Evolutionary conservation across 2,113 vertebrate genomes (phyloP).

Genomic region (Antennarius striatus): DNA sequence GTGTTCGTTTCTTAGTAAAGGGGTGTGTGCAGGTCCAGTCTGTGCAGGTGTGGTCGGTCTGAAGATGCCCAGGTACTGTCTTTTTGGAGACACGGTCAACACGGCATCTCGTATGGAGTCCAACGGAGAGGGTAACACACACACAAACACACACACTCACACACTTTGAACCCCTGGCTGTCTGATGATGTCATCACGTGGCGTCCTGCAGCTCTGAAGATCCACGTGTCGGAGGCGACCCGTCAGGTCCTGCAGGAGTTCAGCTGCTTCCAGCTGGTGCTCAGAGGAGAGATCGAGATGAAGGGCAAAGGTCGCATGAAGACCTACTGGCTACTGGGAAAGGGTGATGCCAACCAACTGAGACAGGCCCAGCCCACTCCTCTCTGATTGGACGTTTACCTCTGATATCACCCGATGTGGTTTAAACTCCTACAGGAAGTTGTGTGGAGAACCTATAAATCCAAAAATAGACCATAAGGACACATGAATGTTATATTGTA

Average conservation of each 20-base stretch:
- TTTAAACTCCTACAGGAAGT: not conserved
- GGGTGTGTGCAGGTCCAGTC: conserved; percentile 82
- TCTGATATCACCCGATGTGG: conserved; percentile 15
- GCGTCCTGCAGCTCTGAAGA: conserved; percentile 83
- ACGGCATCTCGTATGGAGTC: conserved; percentile 97
- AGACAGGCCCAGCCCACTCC: not conserved
- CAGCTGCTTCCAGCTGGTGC: conserved; percentile 84
- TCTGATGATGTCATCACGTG: not conserved
- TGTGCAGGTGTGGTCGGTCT: conserved; percentile 93
- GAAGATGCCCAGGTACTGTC: conserved; percentile 96
- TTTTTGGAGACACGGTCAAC: conserved; percentile 96
- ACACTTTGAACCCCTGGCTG: too few relatives aligned
- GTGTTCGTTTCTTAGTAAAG: conserved; percentile 68
- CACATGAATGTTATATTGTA: conserved; percentile 25
- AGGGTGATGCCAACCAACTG: conserved; percentile 40
- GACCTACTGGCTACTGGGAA: conserved; percentile 88
- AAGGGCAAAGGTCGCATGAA: conserved; percentile 90
- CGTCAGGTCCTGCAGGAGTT: conserved; percentile 84
- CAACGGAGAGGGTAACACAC: conserved; percentile 86
- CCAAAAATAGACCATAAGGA: not conserved
- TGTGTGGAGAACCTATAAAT: too few relatives aligned
- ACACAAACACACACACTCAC: conserved; percentile 3
- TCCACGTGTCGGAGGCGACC: conserved; percentile 88
- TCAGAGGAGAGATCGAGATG: conserved; percentile 88
- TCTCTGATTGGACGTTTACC: not conserved